Evolutionary conservation across 92 coral and sea anemone genomes (phyloP), one percentile per base, ranked within the genome.

Genomic region (Chrysogorgia sp.): DNA sequence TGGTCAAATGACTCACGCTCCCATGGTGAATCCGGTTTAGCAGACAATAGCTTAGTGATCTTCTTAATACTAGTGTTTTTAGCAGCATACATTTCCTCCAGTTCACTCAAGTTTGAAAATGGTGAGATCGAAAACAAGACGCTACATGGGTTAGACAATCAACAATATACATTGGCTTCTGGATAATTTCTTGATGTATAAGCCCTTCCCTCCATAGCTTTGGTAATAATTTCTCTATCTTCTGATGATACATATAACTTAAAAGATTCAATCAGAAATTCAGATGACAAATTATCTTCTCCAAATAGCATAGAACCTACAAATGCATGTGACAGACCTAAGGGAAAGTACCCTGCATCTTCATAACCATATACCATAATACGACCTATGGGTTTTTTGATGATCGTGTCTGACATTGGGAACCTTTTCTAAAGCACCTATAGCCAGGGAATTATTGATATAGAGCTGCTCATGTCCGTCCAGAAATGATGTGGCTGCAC

Each of bases 111-210:
- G 28, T 65, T 52, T 55, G 24, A 66, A 34, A 68, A 68, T 21
- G 79, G 37, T 29, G 64, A 30, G 20, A 50, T 32, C 55, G 23
- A 34, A 30, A 47, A 45, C 40, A 74, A 50, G 48, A 74, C 45
- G 45, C 34, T 58, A 59, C 33, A 57, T 32, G 32, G 20, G 34
- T 57, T 31, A 71, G 60, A 63, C 58, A 71, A 33, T 81, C 80
- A 31, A 53, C 58, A 52, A 78, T 58, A 20, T 77, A 61, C 41
- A 67, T 65, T 31, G 86, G 83, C 71, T 74, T 86, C 40, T 82
- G 90, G 8, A 86, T 70, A n/a, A 82, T 62, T 78, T 82, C 87
- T 71, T 86, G 87, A 83, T 86, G 81, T 35, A 87, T 84, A 57
- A 82, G 34, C 49, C 82, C 83, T 41, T 52, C 15, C 67, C 43